These are phyloP conservation scores for Zophobas atratus DNA, from an alignment of 1,140 invertebrate genomes.

Conservation along the genomic window DNA sequence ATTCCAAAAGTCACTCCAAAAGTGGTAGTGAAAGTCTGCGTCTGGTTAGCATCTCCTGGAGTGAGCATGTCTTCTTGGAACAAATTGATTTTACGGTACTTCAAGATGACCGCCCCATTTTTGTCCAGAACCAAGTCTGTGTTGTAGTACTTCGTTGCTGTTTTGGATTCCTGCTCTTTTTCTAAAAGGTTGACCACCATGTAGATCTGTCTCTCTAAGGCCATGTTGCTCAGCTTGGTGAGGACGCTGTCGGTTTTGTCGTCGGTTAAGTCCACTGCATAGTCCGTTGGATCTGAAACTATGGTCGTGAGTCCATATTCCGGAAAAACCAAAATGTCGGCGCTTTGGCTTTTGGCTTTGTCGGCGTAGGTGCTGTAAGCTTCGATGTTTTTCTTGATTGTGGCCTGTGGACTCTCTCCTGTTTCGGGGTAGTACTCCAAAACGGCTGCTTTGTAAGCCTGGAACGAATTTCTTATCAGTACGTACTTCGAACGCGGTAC, in stretches of 20 bases:
- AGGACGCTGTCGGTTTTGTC: constrained; percentile 19
- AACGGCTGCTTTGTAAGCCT: constrained; percentile 60
- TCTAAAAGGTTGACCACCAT: constrained; percentile 84
- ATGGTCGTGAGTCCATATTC: constrained; percentile 76
- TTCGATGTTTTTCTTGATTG: constrained; percentile 54
- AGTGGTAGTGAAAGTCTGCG: constrained; percentile 80
- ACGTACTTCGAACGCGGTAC: too few species aligned
- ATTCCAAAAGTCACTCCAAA: constrained; percentile 87
- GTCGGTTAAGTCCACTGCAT: constrained; percentile 50
- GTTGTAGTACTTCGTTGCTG: constrained; percentile 75
- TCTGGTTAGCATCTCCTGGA: constrained; percentile 66
- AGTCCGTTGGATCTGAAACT: constrained; percentile 48
- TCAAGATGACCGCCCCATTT: constrained; percentile 11
- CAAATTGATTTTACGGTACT: constrained; percentile 76
- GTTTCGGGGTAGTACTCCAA: constrained; percentile 55
- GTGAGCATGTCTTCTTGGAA: constrained; percentile 72
- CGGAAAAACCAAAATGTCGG: constrained; percentile 89
- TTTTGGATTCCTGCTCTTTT: constrained; percentile 53
- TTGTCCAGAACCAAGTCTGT: constrained; percentile 78
- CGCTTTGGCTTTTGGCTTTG: constrained; percentile 59
- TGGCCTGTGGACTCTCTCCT: constrained; percentile 26
- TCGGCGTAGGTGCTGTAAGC: constrained; percentile 54
- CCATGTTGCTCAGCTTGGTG: constrained; percentile 59
- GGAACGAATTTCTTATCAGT: not conserved
- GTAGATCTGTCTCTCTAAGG: constrained; percentile 69